phyloP scores from a whole-genome alignment of 2,888 invertebrate genomes.

The Orthonychiurus folsomi region DNA sequence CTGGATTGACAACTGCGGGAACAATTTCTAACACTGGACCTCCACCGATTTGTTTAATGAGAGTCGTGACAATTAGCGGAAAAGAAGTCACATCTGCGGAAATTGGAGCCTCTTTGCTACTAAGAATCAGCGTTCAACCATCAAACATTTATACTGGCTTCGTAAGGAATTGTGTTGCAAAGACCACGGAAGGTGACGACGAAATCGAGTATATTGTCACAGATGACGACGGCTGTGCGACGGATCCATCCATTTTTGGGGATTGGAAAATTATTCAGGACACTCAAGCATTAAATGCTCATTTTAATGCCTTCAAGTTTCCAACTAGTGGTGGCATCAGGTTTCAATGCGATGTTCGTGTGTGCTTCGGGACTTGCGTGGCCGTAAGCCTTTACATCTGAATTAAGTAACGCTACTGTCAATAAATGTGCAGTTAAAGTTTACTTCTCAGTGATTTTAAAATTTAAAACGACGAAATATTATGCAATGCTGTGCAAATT shows the following conservation, averaged over 20 bases:
- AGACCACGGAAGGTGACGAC: conserved; percentile 72
- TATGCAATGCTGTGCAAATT: too few relatives aligned
- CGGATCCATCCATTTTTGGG: conserved; percentile 82
- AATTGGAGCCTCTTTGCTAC: conserved; percentile 78
- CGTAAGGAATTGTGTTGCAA: conserved; percentile 84
- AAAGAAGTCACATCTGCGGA: conserved; percentile 83
- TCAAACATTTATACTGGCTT: conserved; percentile 85
- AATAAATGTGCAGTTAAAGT: background rate
- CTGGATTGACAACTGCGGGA: conserved; percentile 88
- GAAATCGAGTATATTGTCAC: conserved; percentile 88
- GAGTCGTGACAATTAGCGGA: conserved; percentile 75
- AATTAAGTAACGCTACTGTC: background rate
- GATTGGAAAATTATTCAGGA: conserved; percentile 86
- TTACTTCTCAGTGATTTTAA: conserved; percentile 16
- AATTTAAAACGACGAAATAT: too few relatives aligned
- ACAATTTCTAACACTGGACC: conserved; percentile 93
- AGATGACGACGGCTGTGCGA: conserved; percentile 87
- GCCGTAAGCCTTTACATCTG: conserved; percentile 56
- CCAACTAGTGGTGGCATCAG: conserved; percentile 86
- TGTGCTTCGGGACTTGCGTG: conserved; percentile 90
- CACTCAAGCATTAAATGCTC: conserved; percentile 72
- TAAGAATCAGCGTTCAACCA: conserved; percentile 76
- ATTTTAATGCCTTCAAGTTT: conserved; percentile 90
- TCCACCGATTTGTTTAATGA: conserved; percentile 84
- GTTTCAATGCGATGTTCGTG: conserved; percentile 91